Percentiles rank a stretch among this genome's conserved stretches.
Conservation (phyloP, 2,888 invertebrate species). For the Tethea ocularis region DNA sequence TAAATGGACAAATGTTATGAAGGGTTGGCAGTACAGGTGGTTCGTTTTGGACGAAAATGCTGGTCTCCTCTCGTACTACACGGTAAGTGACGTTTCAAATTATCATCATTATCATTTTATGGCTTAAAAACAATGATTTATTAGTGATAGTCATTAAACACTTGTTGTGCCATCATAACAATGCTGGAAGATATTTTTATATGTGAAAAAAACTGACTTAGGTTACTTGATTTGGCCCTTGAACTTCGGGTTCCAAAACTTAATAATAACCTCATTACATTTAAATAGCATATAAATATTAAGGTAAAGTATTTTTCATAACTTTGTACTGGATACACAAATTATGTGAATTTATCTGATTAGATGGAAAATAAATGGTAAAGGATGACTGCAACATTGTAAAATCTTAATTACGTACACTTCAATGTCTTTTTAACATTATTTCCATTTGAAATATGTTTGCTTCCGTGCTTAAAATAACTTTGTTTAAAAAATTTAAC, state of each 20-base stretch:
- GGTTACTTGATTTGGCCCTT: neutral
- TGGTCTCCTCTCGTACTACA: slow-evolving; percentile 98
- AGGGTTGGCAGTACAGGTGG: slow-evolving; percentile 99
- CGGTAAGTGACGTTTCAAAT: slow-evolving; percentile 88
- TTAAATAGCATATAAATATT: neutral
- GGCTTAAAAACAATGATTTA: slow-evolving; percentile 23
- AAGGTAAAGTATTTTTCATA: no score
- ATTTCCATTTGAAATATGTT: slow-evolving; percentile 16
- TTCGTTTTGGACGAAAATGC: slow-evolving; percentile 99
- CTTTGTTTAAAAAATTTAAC: slow-evolving; percentile 86
- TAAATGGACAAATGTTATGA: slow-evolving; percentile 99
- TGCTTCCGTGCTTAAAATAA: slow-evolving; percentile 58
- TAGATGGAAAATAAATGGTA: neutral
- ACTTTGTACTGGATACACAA: no score
- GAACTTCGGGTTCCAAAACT: neutral
- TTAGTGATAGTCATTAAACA: slow-evolving; percentile 8
- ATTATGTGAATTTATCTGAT: neutral
- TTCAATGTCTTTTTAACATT: slow-evolving; percentile 24
- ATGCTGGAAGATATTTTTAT: slow-evolving; percentile 11
- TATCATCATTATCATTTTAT: slow-evolving; percentile 18
- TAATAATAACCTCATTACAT: neutral
- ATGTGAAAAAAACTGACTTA: no score
- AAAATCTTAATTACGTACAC: neutral
- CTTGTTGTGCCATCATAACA: slow-evolving; percentile 12
- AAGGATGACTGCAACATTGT: neutral